Conservation (phyloP, 2,888 invertebrate species). For the Nomada fucata region DNA sequence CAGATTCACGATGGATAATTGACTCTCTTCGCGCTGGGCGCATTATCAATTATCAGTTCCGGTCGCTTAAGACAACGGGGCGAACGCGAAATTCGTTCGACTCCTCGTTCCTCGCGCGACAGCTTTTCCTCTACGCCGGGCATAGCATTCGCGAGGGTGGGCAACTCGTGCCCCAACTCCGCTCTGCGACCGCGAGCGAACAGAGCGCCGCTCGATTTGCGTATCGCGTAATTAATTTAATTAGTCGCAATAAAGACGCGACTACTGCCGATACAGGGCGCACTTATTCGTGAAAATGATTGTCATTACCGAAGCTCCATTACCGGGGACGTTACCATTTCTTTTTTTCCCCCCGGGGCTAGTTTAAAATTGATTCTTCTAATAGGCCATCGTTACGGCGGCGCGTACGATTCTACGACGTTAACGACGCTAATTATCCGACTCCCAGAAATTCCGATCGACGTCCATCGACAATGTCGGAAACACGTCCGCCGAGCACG, state of each 20-base stretch:
- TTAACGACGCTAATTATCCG: constrained; percentile 32
- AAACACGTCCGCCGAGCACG: constrained; percentile 13
- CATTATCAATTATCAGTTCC: background rate
- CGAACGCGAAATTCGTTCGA: background rate
- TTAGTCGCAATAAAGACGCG: constrained; percentile 21
- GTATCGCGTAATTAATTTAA: constrained; percentile 8
- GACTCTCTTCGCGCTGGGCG: background rate
- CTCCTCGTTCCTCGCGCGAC: background rate
- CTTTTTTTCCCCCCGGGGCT: background rate
- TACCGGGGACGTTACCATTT: background rate
- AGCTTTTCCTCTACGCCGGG: background rate
- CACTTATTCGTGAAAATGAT: background rate
- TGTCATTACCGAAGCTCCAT: background rate
- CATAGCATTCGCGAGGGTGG: background rate
- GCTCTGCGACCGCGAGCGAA: background rate
- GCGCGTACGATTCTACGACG: background rate
- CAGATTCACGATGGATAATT: background rate
- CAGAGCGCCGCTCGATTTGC: constrained; percentile 6
- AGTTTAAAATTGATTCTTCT: constrained; percentile 2
- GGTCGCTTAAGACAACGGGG: background rate
- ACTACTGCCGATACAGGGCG: constrained; percentile 1
- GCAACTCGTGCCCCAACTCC: constrained; percentile 1
- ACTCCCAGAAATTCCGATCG: constrained; percentile 42
- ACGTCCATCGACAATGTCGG: constrained; percentile 13
- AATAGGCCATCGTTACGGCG: background rate